Conservation (phyloP, 2,797 vertebrate species). For the Miichthys miiuy region DNA sequence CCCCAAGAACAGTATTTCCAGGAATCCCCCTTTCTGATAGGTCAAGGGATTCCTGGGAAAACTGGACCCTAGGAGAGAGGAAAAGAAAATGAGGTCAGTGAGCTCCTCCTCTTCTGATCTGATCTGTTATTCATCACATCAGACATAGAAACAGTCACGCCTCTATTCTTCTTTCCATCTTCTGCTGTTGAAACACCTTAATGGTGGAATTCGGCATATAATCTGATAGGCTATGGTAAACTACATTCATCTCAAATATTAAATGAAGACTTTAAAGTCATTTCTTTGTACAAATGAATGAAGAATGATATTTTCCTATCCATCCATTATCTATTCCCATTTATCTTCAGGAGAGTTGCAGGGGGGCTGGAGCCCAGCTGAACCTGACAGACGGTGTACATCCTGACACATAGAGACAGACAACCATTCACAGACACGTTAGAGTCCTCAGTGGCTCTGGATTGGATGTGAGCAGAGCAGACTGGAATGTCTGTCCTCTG, state of each 20-base stretch:
- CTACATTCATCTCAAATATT: background rate
- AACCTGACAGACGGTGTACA: too few relatives aligned
- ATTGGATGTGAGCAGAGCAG: too few relatives aligned
- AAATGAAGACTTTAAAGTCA: background rate
- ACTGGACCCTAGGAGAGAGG: conserved; percentile 99
- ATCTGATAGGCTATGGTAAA: background rate
- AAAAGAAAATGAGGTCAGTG: conserved; percentile 43
- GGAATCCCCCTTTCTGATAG: conserved; percentile 95
- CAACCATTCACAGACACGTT: too few relatives aligned
- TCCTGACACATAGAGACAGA: too few relatives aligned
- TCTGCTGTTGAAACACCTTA: too few relatives aligned
- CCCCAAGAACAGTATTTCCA: conserved; percentile 99
- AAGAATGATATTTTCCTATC: background rate
- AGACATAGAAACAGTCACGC: too few relatives aligned
- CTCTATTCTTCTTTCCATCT: too few relatives aligned
- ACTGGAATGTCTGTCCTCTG: conserved; percentile 74
- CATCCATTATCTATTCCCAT: background rate
- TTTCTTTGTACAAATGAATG: background rate
- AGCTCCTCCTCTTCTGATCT: background rate
- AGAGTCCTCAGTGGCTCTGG: too few relatives aligned
- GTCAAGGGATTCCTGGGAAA: conserved; percentile 99
- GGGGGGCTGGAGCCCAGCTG: too few relatives aligned
- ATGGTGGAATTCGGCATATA: background rate
- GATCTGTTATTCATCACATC: background rate
- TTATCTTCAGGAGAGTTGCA: too few relatives aligned